Conservation (phyloP, 2,888 invertebrate species). For the Idaea biselata region DNA sequence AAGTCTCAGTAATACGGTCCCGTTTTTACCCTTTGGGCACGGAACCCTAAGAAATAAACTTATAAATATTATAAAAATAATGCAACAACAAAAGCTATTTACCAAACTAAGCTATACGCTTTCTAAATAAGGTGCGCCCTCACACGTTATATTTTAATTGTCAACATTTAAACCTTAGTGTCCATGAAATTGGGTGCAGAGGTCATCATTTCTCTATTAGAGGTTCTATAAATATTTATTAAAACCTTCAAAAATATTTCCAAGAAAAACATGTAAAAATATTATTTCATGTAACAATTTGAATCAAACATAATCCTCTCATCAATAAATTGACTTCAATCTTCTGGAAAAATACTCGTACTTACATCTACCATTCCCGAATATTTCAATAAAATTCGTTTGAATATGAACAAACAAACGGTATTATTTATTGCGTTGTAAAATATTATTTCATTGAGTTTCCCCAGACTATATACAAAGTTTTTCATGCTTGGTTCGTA, state of each 20-base stretch:
- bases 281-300: not conserved
- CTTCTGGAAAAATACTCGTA: constrained; percentile 5
- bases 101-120: too few relatives aligned
- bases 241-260: constrained; percentile 6
- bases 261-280: not conserved
- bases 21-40: too few relatives aligned
- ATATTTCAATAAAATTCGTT: constrained; percentile 14
- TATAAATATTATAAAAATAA: too few relatives aligned
- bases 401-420: constrained; percentile 14
- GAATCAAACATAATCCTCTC: not conserved
- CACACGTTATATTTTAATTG: too few relatives aligned
- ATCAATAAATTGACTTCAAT: not conserved
- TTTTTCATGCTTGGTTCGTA: not conserved
- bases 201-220: not conserved
- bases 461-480: not conserved
- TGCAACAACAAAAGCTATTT: too few relatives aligned
- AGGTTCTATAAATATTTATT: not conserved
- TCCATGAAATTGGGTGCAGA: too few relatives aligned
- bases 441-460: constrained; percentile 16
- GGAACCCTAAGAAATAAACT: too few relatives aligned
- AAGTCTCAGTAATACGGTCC: too few relatives aligned
- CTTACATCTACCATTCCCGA: not conserved
- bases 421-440: constrained; percentile 22
- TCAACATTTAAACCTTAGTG: too few relatives aligned
- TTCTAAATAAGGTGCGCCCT: too few relatives aligned